Evolutionary conservation across 2,797 vertebrate species (phyloP).

Genomic region (Manis javanica): DNA sequence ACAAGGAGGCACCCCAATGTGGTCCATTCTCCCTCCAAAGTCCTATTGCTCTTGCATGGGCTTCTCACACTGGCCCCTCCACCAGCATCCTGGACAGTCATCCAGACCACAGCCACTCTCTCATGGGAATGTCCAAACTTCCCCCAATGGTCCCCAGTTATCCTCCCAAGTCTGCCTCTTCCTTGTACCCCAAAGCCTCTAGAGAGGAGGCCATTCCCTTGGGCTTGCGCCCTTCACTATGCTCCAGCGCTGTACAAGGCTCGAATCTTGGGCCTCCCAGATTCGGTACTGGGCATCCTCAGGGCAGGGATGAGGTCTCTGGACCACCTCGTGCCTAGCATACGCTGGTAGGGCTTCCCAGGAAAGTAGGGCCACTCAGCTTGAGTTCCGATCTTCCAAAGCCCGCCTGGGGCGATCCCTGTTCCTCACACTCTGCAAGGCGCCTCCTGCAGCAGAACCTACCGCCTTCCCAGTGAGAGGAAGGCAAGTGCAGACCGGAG

Average conservation of each 20-base stretch:
- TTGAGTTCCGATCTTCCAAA: not conserved
- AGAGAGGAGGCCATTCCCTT: too few species aligned
- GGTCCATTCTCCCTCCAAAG: not conserved
- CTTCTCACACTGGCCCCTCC: too few species aligned
- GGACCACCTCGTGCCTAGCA: fast-evolving
- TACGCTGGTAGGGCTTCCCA: not conserved
- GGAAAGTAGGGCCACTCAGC: not conserved
- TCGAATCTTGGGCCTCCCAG: not conserved
- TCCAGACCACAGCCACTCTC: too few species aligned
- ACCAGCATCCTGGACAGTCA: too few species aligned
- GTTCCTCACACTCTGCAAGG: not conserved
- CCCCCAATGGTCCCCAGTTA: not conserved
- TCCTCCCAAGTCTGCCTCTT: not conserved
- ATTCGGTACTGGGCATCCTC: not conserved
- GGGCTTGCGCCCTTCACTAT: not conserved
- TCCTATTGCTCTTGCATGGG: fast-evolving
- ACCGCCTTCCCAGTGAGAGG: not conserved
- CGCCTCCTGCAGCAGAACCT: not conserved
- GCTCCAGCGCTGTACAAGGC: fast-evolving
- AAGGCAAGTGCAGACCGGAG: not conserved
- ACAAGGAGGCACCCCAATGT: fast-evolving
- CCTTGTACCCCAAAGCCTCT: not conserved
- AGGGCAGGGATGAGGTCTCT: not conserved
- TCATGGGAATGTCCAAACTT: not conserved
- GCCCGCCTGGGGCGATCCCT: too few species aligned